phyloP scores from a whole-genome alignment of 2,888 invertebrate genomes.

The Andrena minutula region DNA sequence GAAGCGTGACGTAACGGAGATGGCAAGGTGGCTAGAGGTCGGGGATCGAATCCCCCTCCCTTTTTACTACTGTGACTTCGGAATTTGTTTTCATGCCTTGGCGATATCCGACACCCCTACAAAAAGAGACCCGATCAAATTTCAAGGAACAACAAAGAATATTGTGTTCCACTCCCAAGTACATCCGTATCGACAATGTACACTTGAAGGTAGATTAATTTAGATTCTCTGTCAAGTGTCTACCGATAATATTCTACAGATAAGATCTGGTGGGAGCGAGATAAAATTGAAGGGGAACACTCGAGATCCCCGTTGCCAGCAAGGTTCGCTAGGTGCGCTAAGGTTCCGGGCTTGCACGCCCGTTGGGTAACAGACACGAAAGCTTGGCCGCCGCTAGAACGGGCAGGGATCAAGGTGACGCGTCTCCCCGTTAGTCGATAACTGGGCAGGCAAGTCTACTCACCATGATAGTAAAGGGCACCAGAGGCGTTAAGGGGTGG shows the following conservation, averaged over 20 bases:
- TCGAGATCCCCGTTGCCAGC: background rate
- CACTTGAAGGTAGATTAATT: background rate
- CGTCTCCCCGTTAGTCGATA: constrained; percentile 3
- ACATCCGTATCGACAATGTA: background rate
- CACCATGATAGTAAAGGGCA: constrained; percentile 83
- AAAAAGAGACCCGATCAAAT: background rate
- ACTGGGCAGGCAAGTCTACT: constrained; percentile 52
- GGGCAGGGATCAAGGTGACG: background rate
- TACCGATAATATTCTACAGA: background rate
- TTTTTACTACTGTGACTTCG: background rate
- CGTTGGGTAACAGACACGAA: background rate
- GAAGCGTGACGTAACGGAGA: constrained; percentile 10
- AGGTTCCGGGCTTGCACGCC: background rate
- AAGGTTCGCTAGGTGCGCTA: too few relatives aligned
- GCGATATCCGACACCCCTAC: background rate
- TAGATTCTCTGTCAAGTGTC: background rate
- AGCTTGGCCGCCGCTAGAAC: background rate
- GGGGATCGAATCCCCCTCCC: background rate
- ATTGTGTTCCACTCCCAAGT: too few relatives aligned
- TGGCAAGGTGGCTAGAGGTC: constrained; percentile 3
- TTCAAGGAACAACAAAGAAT: background rate
- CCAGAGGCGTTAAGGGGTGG: constrained; percentile 84
- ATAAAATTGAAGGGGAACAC: background rate
- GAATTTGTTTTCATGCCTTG: background rate
- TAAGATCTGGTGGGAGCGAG: background rate